A percentile compares a stretch with the other conserved stretches of the same genome.
Evolutionary conservation across 2,797 vertebrate species (phyloP).

Genomic region (Hapalemur alaotrensis): DNA sequence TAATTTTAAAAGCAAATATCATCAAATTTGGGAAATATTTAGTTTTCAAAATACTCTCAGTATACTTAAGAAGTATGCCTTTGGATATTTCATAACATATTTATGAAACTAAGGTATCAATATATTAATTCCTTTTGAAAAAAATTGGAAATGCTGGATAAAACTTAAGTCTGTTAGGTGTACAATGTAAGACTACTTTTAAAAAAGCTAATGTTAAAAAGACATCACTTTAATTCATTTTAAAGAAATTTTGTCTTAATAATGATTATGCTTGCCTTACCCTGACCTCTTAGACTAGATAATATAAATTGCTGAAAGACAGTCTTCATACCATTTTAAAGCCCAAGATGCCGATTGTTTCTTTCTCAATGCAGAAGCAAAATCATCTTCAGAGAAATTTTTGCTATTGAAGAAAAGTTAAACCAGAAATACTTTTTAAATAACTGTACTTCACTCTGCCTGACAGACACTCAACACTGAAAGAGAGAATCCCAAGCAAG

Average conservation of each 20-base stretch:
- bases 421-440: slow-evolving; percentile 15
- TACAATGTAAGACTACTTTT: neutral
- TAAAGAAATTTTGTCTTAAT: slow-evolving; percentile 24
- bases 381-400: slow-evolving; percentile 94
- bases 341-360: slow-evolving; percentile 97
- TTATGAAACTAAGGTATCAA: neutral
- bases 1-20: slow-evolving; percentile 47
- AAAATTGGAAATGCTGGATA: slow-evolving; percentile 6
- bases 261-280: neutral
- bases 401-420: slow-evolving; percentile 85
- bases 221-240: slow-evolving; percentile 7
- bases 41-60: neutral
- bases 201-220: slow-evolving; percentile 29
- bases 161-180: slow-evolving; percentile 10
- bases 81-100: neutral
- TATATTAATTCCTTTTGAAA: neutral
- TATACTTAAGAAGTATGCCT: neutral
- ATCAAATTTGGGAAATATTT: slow-evolving; percentile 20
- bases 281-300: neutral
- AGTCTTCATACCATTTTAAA: slow-evolving; percentile 91
- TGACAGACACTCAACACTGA: neutral
- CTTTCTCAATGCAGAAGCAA: slow-evolving; percentile 93
- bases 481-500: slow-evolving; percentile 34
- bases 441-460: neutral
- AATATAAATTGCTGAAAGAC: neutral